Evolutionary conservation across 2,888 invertebrate species (phyloP).

Genomic region (Sinopyrophorus schimmeli): DNA sequence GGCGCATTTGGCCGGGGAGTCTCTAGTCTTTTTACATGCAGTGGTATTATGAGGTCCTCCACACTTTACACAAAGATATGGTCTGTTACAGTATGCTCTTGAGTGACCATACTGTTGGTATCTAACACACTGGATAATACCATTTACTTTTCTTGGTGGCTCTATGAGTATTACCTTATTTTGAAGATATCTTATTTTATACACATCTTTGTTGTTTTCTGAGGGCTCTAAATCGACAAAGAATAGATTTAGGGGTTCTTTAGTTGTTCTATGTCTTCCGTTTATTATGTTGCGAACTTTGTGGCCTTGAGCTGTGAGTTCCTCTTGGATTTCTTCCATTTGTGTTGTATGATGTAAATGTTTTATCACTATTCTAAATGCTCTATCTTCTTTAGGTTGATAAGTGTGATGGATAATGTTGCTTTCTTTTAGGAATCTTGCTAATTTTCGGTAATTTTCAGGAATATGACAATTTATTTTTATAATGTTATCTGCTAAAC

Average conservation of each 20-base stretch:
- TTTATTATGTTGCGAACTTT: conserved; percentile 28
- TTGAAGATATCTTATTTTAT: conserved; percentile 18
- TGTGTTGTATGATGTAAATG: conserved; percentile 8
- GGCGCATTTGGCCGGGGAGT: conserved; percentile 20
- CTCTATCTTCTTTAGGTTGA: conserved; percentile 12
- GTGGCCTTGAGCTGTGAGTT: conserved; percentile 22
- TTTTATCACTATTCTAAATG: conserved; percentile 14
- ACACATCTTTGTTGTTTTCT: conserved; percentile 32
- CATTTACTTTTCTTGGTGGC: conserved; percentile 27
- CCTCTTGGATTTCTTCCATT: conserved; percentile 18
- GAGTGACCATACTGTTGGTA: conserved; percentile 36
- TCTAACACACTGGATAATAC: conserved; percentile 32
- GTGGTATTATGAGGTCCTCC: conserved; percentile 20
- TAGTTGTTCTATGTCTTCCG: conserved; percentile 16
- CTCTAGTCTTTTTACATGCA: conserved; percentile 15
- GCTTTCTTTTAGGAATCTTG: neutral
- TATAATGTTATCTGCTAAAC: too few relatives aligned
- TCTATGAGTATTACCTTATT: conserved; percentile 31
- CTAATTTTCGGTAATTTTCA: conserved; percentile 1
- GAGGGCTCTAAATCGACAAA: conserved; percentile 31
- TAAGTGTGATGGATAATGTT: too few relatives aligned
- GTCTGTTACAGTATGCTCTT: conserved; percentile 31
- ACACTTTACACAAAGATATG: conserved; percentile 26
- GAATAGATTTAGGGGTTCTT: conserved; percentile 30
- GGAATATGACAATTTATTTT: too few relatives aligned